Conservation (phyloP, 2,888 invertebrate genomes). For the Acleris literana region DNA sequence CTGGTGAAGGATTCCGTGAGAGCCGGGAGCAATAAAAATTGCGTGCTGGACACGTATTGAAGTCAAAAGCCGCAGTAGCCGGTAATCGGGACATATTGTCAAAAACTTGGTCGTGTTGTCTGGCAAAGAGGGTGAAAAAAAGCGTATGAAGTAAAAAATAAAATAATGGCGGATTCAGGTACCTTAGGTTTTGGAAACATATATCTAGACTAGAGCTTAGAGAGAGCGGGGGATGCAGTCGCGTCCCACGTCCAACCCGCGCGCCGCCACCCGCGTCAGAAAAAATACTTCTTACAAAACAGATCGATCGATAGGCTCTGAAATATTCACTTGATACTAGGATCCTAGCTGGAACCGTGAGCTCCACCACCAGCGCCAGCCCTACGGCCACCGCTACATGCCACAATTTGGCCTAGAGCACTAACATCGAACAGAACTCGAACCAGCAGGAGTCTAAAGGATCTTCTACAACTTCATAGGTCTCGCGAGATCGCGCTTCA, state of each 20-base stretch:
- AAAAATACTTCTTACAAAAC: constrained; percentile 74
- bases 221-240: constrained; percentile 38
- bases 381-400: background rate
- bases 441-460: background rate
- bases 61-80: no score
- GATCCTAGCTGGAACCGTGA: background rate
- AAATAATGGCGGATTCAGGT: no score
- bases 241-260: constrained; percentile 49
- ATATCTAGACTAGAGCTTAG: constrained; percentile 13
- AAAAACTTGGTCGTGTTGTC: no score
- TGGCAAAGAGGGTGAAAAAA: no score
- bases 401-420: no score
- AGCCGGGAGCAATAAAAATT: no score
- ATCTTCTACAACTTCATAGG: constrained; percentile 7
- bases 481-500: background rate
- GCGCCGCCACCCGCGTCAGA: constrained; percentile 59
- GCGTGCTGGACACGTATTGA: no score
- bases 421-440: background rate
- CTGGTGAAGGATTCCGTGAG: no score
- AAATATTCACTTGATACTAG: constrained; percentile 55
- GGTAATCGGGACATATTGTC: no score
- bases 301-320: constrained; percentile 74
- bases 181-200: background rate
- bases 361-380: constrained; percentile 6
- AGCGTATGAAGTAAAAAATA: no score